A percentile compares a stretch with the other conserved stretches of the same genome.
phyloP scores from a whole-genome alignment of 2,113 vertebrate genomes.

The Hyaena hyaena region DNA sequence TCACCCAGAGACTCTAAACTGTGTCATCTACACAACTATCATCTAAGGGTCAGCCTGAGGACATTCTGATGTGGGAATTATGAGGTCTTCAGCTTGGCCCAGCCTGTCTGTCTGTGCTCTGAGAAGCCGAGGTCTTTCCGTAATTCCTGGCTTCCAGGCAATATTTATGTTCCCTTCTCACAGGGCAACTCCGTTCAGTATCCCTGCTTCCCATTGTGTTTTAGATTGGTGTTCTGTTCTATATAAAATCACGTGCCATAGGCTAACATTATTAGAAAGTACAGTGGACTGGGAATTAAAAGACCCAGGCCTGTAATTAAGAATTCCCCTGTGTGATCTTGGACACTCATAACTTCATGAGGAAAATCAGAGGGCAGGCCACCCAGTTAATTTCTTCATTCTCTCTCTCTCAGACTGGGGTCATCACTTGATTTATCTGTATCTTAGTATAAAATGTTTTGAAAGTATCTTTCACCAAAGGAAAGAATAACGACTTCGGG shows the following conservation, averaged over 20 bases:
- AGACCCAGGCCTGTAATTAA: background rate
- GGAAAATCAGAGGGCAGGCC: background rate
- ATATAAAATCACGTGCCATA: slow-evolving; percentile 4
- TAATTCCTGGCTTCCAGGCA: background rate
- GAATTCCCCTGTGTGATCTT: background rate
- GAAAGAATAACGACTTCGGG: background rate
- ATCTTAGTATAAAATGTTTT: background rate
- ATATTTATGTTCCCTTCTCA: background rate
- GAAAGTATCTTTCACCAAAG: background rate
- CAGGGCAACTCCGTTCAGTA: background rate
- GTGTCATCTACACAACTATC: background rate
- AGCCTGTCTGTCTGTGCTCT: background rate
- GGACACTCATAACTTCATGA: background rate
- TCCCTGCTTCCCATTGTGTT: slow-evolving; percentile 33
- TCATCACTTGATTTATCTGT: background rate
- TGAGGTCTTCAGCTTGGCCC: background rate
- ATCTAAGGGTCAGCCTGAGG: background rate
- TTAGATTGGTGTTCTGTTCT: slow-evolving; percentile 11
- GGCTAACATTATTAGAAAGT: background rate
- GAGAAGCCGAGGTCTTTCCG: background rate
- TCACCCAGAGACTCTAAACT: background rate
- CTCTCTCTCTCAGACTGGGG: slow-evolving; percentile 7
- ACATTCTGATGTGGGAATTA: background rate
- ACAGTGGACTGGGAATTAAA: background rate
- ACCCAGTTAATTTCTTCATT: background rate